These are phyloP conservation scores for Shinisaurus crocodilurus DNA, from an alignment of 2,113 vertebrate genomes.

Conservation along the genomic window DNA sequence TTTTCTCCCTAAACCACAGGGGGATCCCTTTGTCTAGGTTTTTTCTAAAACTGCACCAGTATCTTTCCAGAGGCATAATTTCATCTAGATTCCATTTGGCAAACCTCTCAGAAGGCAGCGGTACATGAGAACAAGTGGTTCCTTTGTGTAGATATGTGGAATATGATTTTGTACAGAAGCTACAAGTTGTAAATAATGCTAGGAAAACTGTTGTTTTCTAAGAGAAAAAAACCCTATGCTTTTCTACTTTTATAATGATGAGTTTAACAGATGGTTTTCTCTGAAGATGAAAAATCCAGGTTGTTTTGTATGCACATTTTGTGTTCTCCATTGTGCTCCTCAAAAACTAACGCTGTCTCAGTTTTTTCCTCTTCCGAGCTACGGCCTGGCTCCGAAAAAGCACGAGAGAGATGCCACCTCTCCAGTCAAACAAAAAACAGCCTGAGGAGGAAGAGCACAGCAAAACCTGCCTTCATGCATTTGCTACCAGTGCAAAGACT, in stretches of 20 bases:
- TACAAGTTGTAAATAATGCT: constrained; percentile 40
- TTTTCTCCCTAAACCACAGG: background rate
- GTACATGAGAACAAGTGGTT: constrained; percentile 2
- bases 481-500: constrained; percentile 60
- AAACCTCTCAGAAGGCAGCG: background rate
- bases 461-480: background rate
- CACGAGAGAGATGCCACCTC: constrained; percentile 21
- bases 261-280: constrained; percentile 26
- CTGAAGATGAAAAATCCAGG: constrained; percentile 33
- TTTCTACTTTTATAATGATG: constrained; percentile 72
- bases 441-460: background rate
- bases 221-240: constrained; percentile 56
- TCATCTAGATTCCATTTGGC: constrained; percentile 3
- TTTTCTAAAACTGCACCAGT: background rate
- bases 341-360: constrained; percentile 77
- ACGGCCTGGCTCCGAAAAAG: constrained; percentile 32
- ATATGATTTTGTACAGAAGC: constrained; percentile 37
- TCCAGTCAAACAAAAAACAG: constrained; percentile 14
- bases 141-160: constrained; percentile 58
- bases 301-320: background rate
- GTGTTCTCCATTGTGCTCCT: constrained; percentile 14
- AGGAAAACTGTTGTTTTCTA: constrained; percentile 56
- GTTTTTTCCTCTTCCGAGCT: constrained; percentile 68
- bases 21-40: background rate
- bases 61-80: background rate